These are phyloP conservation scores for Lysiphlebus fabarum DNA, from an alignment of 1,140 invertebrate species.

Conservation along the genomic window DNA sequence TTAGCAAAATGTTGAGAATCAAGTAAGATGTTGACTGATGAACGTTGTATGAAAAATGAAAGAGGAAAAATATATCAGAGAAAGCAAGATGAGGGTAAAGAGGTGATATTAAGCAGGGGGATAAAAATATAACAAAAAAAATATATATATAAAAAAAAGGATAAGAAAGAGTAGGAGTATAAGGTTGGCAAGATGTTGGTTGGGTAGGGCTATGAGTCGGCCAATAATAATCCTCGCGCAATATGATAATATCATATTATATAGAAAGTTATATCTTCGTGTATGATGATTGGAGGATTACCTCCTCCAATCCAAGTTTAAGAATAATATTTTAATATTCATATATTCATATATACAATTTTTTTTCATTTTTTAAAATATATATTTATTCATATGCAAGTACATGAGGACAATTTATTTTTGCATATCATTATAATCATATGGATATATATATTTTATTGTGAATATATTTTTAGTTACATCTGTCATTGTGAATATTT, in stretches of 20 bases:
- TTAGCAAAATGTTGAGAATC: too few species aligned
- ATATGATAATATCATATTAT: conserved; percentile 58
- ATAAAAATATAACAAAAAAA: too few species aligned
- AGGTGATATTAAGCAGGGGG: not conserved
- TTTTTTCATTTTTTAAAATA: conserved; percentile 38
- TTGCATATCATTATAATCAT: not conserved
- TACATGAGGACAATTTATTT: not conserved
- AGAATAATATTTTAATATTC: not conserved
- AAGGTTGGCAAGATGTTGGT: conserved; percentile 32
- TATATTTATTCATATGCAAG: conserved; percentile 18
- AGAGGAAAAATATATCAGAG: not conserved
- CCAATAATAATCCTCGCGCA: conserved; percentile 53
- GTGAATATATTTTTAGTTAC: too few species aligned
- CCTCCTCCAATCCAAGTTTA: conserved; percentile 37
- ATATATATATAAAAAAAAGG: conserved; percentile 4
- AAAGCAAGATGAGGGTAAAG: conserved; percentile 11
- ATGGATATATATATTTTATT: too few species aligned
- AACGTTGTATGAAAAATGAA: too few species aligned
- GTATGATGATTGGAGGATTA: conserved; percentile 49
- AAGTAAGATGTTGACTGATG: too few species aligned
- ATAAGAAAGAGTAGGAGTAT: conserved; percentile 22
- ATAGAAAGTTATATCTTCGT: conserved; percentile 45
- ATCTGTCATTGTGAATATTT: too few species aligned
- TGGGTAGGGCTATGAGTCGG: conserved; percentile 42
- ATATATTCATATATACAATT: not conserved